These are phyloP conservation scores for Diachrysia chrysitis DNA, from an alignment of 2,888 invertebrate genomes.

Conservation along the genomic window DNA sequence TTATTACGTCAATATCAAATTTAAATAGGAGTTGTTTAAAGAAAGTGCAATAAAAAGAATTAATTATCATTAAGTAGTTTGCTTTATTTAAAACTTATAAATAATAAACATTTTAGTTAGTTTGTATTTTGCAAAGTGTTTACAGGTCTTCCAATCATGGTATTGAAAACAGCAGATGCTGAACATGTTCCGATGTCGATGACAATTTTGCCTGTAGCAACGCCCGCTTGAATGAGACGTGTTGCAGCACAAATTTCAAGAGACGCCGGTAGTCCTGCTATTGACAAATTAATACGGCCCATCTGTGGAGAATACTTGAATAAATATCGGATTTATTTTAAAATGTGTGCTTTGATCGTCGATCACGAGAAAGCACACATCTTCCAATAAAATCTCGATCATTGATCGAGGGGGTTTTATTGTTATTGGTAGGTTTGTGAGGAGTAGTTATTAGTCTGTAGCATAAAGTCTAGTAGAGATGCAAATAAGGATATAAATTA, in stretches of 20 bases:
- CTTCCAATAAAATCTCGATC: too few species aligned
- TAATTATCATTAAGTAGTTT: background rate
- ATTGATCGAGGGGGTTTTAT: too few species aligned
- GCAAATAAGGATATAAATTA: too few species aligned
- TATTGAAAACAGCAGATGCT: conserved; percentile 67
- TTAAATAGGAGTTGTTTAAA: too few species aligned
- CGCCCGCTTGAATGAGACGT: conserved; percentile 73
- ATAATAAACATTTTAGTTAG: conserved; percentile 8
- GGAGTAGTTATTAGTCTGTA: too few species aligned
- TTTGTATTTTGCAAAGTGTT: background rate
- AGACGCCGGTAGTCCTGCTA: conserved; percentile 75
- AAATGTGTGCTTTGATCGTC: too few species aligned
- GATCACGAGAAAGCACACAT: too few species aligned
- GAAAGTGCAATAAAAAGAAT: background rate
- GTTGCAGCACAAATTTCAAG: conserved; percentile 79
- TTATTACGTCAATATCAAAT: too few species aligned
- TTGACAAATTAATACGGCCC: conserved; percentile 74
- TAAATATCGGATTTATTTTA: too few species aligned
- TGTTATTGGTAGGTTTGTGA: too few species aligned
- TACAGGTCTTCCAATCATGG: conserved; percentile 60
- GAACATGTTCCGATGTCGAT: conserved; percentile 79
- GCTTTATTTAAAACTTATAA: conserved; percentile 26
- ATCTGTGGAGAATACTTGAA: conserved; percentile 65
- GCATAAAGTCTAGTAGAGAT: too few species aligned
- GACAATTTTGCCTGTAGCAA: conserved; percentile 75